These are phyloP conservation scores for Lytechinus pictus DNA, from an alignment of 35 echinoderm and acorn worm species.

Conservation along the genomic window DNA sequence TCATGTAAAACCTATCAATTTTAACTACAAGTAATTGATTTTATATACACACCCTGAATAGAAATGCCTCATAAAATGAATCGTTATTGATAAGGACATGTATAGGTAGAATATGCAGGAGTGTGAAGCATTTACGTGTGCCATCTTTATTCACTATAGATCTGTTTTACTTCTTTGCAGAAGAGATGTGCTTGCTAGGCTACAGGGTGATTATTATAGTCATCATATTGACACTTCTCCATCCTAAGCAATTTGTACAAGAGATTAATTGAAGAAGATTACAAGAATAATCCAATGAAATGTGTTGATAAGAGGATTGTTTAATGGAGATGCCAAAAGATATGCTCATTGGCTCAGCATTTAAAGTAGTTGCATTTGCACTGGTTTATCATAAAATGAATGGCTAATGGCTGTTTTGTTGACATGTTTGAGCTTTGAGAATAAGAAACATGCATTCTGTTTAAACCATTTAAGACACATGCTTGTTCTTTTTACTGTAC, in stretches of 20 bases:
- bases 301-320: background rate
- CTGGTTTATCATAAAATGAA: background rate
- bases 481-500: too few relatives aligned
- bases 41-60: too few relatives aligned
- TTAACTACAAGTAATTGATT: too few relatives aligned
- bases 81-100: background rate
- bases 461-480: background rate
- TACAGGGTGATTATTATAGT: constrained; percentile 2
- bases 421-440: background rate
- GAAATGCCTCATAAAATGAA: background rate
- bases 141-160: background rate
- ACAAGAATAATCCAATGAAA: constrained; percentile 25
- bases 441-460: background rate
- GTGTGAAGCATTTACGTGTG: too few relatives aligned
- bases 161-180: background rate
- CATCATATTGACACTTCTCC: constrained; percentile 21
- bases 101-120: background rate
- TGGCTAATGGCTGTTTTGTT: background rate
- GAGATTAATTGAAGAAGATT: constrained; percentile 19
- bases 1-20: too few relatives aligned
- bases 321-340: background rate
- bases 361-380: background rate
- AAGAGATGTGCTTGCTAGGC: constrained; percentile 25
- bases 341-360: background rate
- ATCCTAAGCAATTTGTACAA: constrained; percentile 16